Evolutionary conservation across 2,113 vertebrate species (phyloP), one percentile per base, ranked within the genome.

Genomic region (Anarrhichthys ocellatus): DNA sequence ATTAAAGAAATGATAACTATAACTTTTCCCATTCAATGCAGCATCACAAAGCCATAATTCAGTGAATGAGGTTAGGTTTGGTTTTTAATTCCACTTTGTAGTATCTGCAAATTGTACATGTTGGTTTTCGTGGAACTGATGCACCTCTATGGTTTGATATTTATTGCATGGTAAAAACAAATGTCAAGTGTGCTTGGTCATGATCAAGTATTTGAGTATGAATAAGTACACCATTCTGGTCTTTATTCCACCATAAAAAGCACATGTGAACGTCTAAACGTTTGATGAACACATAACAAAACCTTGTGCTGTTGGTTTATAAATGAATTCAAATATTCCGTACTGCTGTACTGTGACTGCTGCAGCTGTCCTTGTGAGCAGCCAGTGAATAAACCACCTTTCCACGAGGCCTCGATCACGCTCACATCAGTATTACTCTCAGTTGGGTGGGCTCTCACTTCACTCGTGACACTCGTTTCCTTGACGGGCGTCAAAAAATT

Each of bases 361-460:
- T 62, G 67, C 71, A 58, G 65, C 64, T 13, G 64, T 44, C 29
- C 22, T 42, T 54, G 81, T 0, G 63, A 84, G 50, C 81, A 76
- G 78, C 68, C 59, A 44, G 68, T 65, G 83, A 74, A 74, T 70
- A 50, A 70, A 70, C 73, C 63, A 48, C 11, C 36, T 62, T 70
- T 77, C 64, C 61, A 63, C 0, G 59, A n/a, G 70, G 70, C 72
- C 83, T 83, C 29, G 78, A 84, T 84, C 81, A 36, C 44, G 3
- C 82, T 44, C 71, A 81, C 74, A 83, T 85, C 83, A 76, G 76
- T 87, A 62, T 76, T 58, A 54, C 62, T 82, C 81, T 78, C 71
- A 2, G 69, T 81, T 86, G 88, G 91, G 91, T 91, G 88, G 88
- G 83, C 90, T 78, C 80, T n/a, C 50, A 1, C 88, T 62, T 91